phyloP scores from a whole-genome alignment of 2,113 vertebrate species.

The Tupaia tana region DNA sequence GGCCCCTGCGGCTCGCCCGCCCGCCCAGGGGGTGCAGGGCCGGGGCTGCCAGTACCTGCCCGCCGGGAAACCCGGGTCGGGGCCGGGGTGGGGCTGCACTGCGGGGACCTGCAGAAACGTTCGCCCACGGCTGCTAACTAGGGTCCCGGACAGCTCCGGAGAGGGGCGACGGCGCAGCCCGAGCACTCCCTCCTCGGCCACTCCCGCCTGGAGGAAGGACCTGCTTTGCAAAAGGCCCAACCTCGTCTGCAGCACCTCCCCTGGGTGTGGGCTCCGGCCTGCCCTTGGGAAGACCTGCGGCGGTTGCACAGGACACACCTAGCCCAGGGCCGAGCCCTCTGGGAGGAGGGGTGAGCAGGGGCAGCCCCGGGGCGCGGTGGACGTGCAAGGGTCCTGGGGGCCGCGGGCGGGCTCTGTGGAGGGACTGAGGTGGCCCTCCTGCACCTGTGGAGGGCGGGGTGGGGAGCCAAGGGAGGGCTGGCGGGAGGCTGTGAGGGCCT shows the following conservation, averaged over 20 bases:
- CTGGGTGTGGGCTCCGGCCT: too few relatives aligned
- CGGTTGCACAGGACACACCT: not conserved
- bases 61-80: not conserved
- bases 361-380: not conserved
- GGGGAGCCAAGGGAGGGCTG: not conserved
- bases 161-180: not conserved
- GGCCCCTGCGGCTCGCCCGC: not conserved
- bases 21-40: not conserved
- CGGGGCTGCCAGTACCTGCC: not conserved
- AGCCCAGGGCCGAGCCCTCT: not conserved
- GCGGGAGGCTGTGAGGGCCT: not conserved
- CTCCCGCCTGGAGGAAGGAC: not conserved
- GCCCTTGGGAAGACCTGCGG: not conserved
- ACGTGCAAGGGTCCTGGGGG: too few relatives aligned
- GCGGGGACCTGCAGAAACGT: not conserved
- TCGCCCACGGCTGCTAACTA: too few relatives aligned
- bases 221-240: not conserved
- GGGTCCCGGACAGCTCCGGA: not conserved
- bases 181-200: not conserved
- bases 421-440: not conserved
- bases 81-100: accelerated
- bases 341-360: not conserved
- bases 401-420: not conserved
- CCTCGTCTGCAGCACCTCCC: accelerated
- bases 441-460: not conserved